Base-by-base conservation (phyloP, 2,797 vertebrate genomes). In the Microtus californicus region DNA sequence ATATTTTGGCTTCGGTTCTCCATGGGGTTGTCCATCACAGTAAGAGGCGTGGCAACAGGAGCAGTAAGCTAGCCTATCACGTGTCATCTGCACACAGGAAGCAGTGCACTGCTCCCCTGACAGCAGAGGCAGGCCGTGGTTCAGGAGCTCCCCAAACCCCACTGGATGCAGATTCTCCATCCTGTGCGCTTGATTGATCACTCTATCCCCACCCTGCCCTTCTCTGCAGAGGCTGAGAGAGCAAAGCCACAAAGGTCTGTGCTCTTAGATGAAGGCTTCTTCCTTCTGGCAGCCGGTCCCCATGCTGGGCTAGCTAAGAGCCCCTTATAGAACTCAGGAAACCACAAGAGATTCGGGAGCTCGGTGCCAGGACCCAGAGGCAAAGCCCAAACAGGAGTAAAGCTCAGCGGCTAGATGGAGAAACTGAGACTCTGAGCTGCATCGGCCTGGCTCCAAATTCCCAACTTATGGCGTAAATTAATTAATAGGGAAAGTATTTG, bases 401-500 rank as follows among this genome's bases (percentile, higher is more conserved):
- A 90, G 25, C 17, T 81, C 19, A 73, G 29, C 27, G 3, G 19
- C 69, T 31, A 34, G 34, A 17, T 56, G 45, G 31, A 86, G 25
- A 88, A 88, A 4, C 13, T 74, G 29, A 87, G 63, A 51, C 77
- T 95, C 59, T 95, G 69, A 67, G 73, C 37, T 69, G 29, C 71
- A 82, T 79, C 56, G 31, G 31, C 71, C 63, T 87, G 29, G 19
- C 56, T 87, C 96, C 45, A 77, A 85, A 83, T 27, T 34, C 83
- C 87, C 63, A 48, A 76, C 45, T 61, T 87, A 82, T 17, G 43
- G 5, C 5, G 21, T 69, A 67, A 63, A 87, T 81, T 63, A 59
- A 59, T 5, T 59, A 59, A 59, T 73, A 27, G 80, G 27, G 14
- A 91, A 93, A 51, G 81, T 80, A 29, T 63, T 96, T 95, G 12